These are phyloP conservation scores for Agrotis clavis DNA, from an alignment of 2,888 invertebrate genomes.

Conservation along the genomic window DNA sequence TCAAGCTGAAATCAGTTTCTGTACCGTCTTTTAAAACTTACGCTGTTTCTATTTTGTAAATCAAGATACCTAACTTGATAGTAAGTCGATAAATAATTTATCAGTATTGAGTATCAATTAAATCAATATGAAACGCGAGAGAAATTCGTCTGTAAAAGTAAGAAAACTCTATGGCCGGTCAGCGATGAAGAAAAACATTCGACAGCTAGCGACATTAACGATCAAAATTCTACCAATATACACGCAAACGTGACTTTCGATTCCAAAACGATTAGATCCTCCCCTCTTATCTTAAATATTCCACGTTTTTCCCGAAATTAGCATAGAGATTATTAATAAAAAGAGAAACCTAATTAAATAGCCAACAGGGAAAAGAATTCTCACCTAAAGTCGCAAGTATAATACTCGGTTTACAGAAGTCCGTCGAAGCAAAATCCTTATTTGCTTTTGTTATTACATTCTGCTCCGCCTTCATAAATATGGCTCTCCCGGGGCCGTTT, in stretches of 20 bases:
- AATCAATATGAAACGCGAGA: neutral
- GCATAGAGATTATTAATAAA: conserved; percentile 53
- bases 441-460: conserved; percentile 74
- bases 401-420: conserved; percentile 53
- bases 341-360: conserved; percentile 52
- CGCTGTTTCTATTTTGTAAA: neutral
- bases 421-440: conserved; percentile 68
- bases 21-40: too few relatives aligned
- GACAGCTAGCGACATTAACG: conserved; percentile 34
- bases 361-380: conserved; percentile 48
- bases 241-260: conserved; percentile 15
- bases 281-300: conserved; percentile 27
- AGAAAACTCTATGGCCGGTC: conserved; percentile 9
- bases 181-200: conserved; percentile 29
- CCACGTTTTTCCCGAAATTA: conserved; percentile 40
- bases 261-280: conserved; percentile 27
- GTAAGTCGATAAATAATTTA: neutral
- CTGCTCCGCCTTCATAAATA: conserved; percentile 70
- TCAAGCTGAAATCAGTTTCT: neutral
- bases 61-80: neutral
- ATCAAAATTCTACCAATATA: conserved; percentile 19
- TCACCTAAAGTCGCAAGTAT: conserved; percentile 50
- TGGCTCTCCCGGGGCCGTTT: conserved; percentile 69
- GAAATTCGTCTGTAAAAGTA: neutral
- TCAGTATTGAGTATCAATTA: neutral